Evolutionary conservation across 2,113 vertebrate genomes (phyloP), one percentile per base, ranked within the genome.

Genomic region (Chitala chitala): DNA sequence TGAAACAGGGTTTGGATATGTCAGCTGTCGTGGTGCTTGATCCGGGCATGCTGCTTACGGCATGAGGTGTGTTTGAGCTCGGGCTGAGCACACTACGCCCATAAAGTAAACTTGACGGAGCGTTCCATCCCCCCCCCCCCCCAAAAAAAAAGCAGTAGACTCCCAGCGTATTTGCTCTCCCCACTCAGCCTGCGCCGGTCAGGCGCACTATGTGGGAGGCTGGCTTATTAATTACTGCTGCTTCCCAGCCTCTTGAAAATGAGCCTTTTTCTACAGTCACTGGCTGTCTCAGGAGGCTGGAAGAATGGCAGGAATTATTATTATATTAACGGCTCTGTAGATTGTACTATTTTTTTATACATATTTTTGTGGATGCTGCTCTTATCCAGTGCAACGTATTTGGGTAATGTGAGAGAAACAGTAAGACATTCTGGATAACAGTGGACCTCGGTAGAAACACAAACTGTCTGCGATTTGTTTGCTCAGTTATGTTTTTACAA

Each of bases 191-290:
- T 24, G 8, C 15, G 29, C 63, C 33, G 54, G n/a, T 40, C 65
- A 48, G 10, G 26, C 66, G 69, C 72, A 56, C 46, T 36, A 73
- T 42, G 68, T 81, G 70, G 82, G 77, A 20, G 59, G 70, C 61
- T 54, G 20, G 38, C 46, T 84, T 80, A 83, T 85, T 82, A 78
- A 81, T 82, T 79, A 81, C 71, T 48, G 36, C 75, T 81, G 79
- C 72, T 79, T 77, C 42, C 69, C 3, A 48, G 50, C 17, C 31
- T 64, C 36, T 63, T 61, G 33, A 58, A 73, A 33, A 13, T 26
- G 24, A 46, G 13, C 5, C 50, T 51, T 51, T 22, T 24, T 63
- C 22, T 59, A 61, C 56, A 63, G 15, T 26, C 29, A 7, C 8
- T 10, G 29, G 24, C 10, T 73, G 29, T 38, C 24, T 48, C 4